These are phyloP conservation scores for Takifugu flavidus DNA, from an alignment of 2,113 vertebrate genomes.

Conservation along the genomic window DNA sequence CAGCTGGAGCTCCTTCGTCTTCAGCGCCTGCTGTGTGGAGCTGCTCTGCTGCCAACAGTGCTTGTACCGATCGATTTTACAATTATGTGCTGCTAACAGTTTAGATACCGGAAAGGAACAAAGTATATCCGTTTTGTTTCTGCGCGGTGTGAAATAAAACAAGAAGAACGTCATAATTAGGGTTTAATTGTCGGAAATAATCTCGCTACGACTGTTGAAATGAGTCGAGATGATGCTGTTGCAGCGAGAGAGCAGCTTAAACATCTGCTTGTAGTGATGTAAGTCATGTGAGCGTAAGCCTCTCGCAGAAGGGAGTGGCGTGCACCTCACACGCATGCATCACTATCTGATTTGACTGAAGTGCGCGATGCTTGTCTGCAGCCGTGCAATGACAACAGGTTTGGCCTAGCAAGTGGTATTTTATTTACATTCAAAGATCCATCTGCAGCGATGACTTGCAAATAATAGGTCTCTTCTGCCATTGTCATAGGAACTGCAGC, in stretches of 20 bases:
- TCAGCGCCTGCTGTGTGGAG: not conserved
- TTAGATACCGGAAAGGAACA: too few relatives aligned
- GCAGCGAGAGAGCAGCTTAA: conserved; percentile 20
- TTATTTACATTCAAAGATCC: not conserved
- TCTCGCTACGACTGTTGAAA: not conserved
- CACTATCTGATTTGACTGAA: conserved; percentile 8
- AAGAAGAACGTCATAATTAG: not conserved
- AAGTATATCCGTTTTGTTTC: not conserved
- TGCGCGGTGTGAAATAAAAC: not conserved
- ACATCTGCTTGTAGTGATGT: conserved; percentile 35
- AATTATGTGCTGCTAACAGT: too few relatives aligned
- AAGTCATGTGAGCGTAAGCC: conserved; percentile 41
- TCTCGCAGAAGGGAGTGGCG: conserved; percentile 21
- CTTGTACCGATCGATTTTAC: too few relatives aligned
- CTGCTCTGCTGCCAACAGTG: not conserved
- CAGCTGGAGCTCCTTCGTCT: too few relatives aligned
- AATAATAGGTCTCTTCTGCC: too few relatives aligned
- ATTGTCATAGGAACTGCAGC: too few relatives aligned
- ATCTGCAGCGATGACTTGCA: too few relatives aligned
- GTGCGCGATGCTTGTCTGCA: not conserved
- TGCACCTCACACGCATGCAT: not conserved
- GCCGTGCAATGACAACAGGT: too few relatives aligned
- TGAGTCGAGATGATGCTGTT: not conserved
- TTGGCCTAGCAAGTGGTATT: not conserved
- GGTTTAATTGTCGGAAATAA: not conserved